Evolutionary conservation across 2,888 invertebrate genomes (phyloP).

Genomic region (Lepas anatifera): DNA sequence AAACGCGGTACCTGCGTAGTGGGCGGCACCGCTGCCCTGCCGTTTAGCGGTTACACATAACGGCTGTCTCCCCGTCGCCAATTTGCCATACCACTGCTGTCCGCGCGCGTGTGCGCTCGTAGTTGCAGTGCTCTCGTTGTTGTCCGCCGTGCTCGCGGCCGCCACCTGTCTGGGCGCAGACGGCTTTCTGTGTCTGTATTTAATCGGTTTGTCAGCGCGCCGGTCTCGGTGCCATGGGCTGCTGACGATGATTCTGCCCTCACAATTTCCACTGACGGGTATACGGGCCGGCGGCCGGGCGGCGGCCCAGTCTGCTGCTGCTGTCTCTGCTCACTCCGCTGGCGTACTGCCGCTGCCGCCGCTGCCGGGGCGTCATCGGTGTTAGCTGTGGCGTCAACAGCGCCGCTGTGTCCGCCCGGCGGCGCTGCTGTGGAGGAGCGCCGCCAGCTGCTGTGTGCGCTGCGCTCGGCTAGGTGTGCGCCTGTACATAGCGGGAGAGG

Average conservation of each 20-base stretch:
- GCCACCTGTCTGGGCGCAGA: background rate
- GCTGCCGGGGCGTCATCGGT: background rate
- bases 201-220: slow-evolving; percentile 1
- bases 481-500: background rate
- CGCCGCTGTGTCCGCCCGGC: background rate
- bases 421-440: background rate
- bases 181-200: background rate
- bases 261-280: no score
- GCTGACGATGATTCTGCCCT: no score
- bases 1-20: background rate
- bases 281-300: no score
- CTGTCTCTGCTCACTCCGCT: background rate
- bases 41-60: no score
- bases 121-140: background rate
- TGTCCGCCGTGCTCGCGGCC: background rate
- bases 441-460: background rate
- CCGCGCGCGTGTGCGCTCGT: background rate
- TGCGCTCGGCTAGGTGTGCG: background rate
- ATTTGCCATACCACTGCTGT: background rate
- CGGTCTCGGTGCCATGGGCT: no score
- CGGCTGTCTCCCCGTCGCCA: no score
- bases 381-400: background rate
- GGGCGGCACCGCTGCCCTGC: no score
- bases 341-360: background rate
- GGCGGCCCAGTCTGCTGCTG: no score